Conservation (phyloP, 1,140 invertebrate species). For the Drosophila novamexicana region DNA sequence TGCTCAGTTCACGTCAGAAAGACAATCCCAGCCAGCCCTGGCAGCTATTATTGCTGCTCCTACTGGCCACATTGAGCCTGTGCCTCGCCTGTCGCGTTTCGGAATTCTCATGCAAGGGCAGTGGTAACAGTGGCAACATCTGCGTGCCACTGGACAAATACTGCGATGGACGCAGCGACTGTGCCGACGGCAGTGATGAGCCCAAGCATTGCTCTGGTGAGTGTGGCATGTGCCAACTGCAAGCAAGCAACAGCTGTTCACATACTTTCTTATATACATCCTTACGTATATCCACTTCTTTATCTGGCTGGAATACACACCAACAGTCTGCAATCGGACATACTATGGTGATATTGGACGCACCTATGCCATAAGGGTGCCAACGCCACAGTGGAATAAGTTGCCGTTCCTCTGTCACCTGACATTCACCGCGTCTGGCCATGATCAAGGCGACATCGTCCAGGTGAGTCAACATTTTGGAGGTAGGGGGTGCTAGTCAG, state of each 20-base stretch:
- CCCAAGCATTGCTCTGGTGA: slow-evolving; percentile 91
- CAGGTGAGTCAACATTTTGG: slow-evolving; percentile 86
- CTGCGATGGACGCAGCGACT: slow-evolving; percentile 93
- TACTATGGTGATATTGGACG: slow-evolving; percentile 94
- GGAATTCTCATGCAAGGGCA: slow-evolving; percentile 92
- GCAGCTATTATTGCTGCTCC: slow-evolving; percentile 40
- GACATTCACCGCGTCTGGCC: slow-evolving; percentile 94
- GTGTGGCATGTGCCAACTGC: slow-evolving; percentile 45
- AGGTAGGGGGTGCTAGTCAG: not conserved
- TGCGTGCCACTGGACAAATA: slow-evolving; percentile 94
- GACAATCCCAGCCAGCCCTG: slow-evolving; percentile 23
- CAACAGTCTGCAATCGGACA: slow-evolving; percentile 91
- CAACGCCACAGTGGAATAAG: slow-evolving; percentile 88
- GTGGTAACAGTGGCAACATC: slow-evolving; percentile 86
- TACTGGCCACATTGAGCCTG: slow-evolving; percentile 58
- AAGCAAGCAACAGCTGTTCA: not conserved
- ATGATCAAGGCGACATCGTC: slow-evolving; percentile 92
- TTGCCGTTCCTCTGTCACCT: slow-evolving; percentile 94
- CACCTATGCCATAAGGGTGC: slow-evolving; percentile 91
- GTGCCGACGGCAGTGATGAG: slow-evolving; percentile 93
- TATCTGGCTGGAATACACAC: slow-evolving; percentile 1
- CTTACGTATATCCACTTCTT: not conserved
- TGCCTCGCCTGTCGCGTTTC: slow-evolving; percentile 89
- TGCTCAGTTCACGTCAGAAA: slow-evolving; percentile 11
- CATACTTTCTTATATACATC: not conserved